Conservation (phyloP, 2,797 vertebrate species). For the Spinus olivaceus region DNA sequence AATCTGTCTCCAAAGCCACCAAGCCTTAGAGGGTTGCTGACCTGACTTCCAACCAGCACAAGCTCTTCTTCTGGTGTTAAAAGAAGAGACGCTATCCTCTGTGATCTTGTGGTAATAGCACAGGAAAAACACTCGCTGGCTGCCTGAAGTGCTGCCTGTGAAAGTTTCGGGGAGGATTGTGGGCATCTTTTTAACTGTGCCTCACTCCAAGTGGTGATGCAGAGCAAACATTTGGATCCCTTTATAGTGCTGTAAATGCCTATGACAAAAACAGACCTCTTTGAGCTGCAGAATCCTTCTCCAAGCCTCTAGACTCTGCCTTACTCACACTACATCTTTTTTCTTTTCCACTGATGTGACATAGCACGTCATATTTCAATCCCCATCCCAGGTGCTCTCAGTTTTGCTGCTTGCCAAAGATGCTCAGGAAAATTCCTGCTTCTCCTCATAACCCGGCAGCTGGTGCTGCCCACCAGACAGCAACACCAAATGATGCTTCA, state of each 20-base stretch:
- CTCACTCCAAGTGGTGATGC: neutral
- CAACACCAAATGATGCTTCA: neutral
- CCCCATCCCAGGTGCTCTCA: neutral
- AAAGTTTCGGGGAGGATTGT: neutral
- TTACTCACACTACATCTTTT: neutral
- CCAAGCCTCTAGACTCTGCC: neutral
- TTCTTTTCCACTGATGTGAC: neutral
- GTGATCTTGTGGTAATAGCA: neutral
- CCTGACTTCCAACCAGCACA: neutral
- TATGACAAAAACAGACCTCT: neutral
- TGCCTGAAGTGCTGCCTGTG: neutral
- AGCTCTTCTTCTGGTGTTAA: neutral
- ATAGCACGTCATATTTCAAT: rapidly evolving
- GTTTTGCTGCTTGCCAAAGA: neutral
- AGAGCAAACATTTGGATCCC: neutral
- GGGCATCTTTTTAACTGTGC: neutral
- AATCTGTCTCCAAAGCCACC: neutral
- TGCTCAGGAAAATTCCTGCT: neutral
- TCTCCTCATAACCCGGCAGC: neutral
- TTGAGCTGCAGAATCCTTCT: neutral
- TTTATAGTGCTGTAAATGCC: neutral
- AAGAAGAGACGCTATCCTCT: neutral
- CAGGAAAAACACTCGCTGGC: neutral
- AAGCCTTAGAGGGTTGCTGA: neutral
- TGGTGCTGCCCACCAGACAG: neutral